Conservation (phyloP, 1,140 invertebrate species). For the Dinoponera quadriceps region DNA sequence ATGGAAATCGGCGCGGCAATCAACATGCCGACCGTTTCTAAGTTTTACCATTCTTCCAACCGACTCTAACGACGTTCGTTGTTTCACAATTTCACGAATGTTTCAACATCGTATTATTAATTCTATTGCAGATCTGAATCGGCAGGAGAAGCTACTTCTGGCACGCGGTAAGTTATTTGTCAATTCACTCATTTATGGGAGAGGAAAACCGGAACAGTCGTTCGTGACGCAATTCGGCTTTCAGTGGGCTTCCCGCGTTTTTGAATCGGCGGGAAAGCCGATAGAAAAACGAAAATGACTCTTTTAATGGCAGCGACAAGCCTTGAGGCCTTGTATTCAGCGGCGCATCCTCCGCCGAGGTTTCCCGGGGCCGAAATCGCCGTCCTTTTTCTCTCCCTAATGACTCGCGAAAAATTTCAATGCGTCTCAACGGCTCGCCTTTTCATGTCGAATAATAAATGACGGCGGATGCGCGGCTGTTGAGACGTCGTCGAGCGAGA, state of each 20-base stretch:
- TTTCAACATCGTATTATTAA: conserved; percentile 51
- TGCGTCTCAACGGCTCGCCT: conserved; percentile 61
- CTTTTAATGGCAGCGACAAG: conserved; percentile 38
- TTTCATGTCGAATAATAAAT: conserved; percentile 78
- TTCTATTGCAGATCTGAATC: conserved; percentile 60
- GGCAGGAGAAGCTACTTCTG: conserved; percentile 4
- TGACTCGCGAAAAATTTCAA: conserved; percentile 77
- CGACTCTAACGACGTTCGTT: neutral
- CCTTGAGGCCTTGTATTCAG: conserved; percentile 42
- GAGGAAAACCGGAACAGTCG: conserved; percentile 8
- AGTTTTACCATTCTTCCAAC: too few species aligned
- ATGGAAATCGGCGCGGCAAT: too few species aligned
- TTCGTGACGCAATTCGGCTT: neutral
- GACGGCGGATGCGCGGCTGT: conserved; percentile 54
- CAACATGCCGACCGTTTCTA: too few species aligned
- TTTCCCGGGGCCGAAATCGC: conserved; percentile 20
- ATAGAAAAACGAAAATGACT: conserved; percentile 45
- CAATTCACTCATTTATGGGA: conserved; percentile 18
- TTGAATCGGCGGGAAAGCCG: neutral
- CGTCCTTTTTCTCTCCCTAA: conserved; percentile 64
- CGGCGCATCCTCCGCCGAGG: conserved; percentile 25
- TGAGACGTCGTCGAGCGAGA: conserved; percentile 11
- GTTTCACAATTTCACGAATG: neutral
- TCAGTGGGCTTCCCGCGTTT: neutral
- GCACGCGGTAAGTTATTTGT: conserved; percentile 54